Conservation (phyloP, 2,113 vertebrate genomes). For the Bubo bubo region DNA sequence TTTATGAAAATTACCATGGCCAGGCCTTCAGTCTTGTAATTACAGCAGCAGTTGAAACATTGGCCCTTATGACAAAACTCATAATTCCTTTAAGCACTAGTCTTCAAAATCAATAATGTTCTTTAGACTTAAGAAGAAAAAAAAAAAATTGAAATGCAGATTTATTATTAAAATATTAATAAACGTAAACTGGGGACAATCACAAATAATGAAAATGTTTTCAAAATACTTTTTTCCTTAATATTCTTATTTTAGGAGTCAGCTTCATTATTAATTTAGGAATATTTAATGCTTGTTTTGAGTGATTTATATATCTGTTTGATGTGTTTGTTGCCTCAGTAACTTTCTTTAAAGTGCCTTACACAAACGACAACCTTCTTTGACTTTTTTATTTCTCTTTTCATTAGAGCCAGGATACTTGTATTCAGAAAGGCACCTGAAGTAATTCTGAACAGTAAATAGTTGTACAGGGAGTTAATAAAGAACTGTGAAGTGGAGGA, state of each 20-base stretch:
- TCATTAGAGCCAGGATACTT: background rate
- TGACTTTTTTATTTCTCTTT: background rate
- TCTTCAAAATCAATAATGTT: background rate
- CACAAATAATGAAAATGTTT: background rate
- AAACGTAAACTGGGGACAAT: background rate
- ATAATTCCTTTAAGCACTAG: background rate
- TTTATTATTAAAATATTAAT: background rate
- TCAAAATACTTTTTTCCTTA: background rate
- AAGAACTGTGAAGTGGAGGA: slow-evolving; percentile 2
- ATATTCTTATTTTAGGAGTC: background rate
- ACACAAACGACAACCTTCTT: background rate
- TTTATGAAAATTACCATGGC: background rate
- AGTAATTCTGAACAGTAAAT: slow-evolving; percentile 32
- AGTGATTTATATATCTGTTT: background rate
- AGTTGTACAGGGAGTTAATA: slow-evolving; percentile 22
- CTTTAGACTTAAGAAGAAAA: background rate
- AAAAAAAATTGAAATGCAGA: background rate
- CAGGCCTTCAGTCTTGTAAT: background rate
- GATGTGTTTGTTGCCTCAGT: background rate
- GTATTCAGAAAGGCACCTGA: background rate
- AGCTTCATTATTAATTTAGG: background rate
- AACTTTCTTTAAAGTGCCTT: background rate
- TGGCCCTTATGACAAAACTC: background rate
- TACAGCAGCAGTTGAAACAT: background rate
- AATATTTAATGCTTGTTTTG: background rate